Evolutionary conservation across 1,140 invertebrate species (phyloP), one percentile per base, ranked within the genome.

Genomic region (Pseudomyrmex gracilis): DNA sequence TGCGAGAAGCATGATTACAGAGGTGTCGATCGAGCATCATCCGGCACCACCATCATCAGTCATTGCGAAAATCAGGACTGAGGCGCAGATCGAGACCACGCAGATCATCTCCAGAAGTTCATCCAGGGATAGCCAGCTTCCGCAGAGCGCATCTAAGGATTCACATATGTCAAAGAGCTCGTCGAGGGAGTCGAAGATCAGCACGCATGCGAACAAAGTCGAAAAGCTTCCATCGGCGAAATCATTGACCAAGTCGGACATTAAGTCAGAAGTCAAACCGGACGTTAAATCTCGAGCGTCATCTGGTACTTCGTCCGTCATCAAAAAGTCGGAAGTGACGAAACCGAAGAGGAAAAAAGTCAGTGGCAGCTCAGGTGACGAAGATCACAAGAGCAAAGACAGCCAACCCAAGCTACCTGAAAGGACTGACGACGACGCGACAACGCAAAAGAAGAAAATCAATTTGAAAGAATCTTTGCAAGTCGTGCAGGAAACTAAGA

Each of bases 11-110:
- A 91, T 93, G 20, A 87, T 92, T 4, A 93, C 92, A n/a, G 90
- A 93, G 57, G 92, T 88, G 0, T 93, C 92, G 1, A 93, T 93
- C 17, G 92, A 93, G 76, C 90, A 93, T 43, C 89, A 90, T 43
- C 76, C 84, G 0, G 53, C 43, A 2, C 63, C 88, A 13, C 70
- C 85, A 8, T 85, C 85, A 8, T 85, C 88, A 22, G 34, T 55
- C 1, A 80, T 90, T 4, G 85, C 88, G 20, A 90, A 85, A 17
- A 90, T 93, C 85, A 91, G 83, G 66, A 93, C 91, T 10, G 91
- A 93, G 67, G 91, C 91, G 0, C 89, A 90, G 63, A 93, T 93
- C 17, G 93, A 93, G 82, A 84, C 80, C 2, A 15, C 51, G 15
- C 73, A 47, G 2, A 53, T 8, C 8, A 10, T 20, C 15, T 73